Evolutionary conservation across 2,888 invertebrate species (phyloP).

Genomic region (Trichopoda pennipes): DNA sequence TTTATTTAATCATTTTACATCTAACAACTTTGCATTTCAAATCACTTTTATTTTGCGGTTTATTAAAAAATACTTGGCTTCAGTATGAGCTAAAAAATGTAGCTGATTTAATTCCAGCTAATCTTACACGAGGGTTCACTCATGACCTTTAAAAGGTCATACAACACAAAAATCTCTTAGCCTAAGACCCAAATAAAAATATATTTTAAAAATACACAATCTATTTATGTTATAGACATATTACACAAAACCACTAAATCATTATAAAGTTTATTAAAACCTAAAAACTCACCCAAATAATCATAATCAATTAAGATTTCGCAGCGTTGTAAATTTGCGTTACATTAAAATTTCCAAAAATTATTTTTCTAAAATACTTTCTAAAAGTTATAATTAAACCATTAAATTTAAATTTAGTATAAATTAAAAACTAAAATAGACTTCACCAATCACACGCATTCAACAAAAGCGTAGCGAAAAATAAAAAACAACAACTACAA

Average conservation of each 20-base stretch:
- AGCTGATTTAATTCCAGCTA: too few relatives aligned
- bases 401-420: conserved; percentile 33
- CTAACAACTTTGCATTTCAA: too few relatives aligned
- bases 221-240: neutral
- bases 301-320: neutral
- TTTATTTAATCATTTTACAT: too few relatives aligned
- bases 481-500: conserved; percentile 22
- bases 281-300: too few relatives aligned
- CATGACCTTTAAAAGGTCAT: too few relatives aligned
- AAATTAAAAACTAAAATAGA: conserved; percentile 8
- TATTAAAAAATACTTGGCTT: too few relatives aligned
- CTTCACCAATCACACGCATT: conserved; percentile 40
- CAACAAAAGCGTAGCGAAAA: conserved; percentile 1
- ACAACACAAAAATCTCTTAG: too few relatives aligned
- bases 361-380: conserved; percentile 8
- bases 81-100: too few relatives aligned
- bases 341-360: neutral
- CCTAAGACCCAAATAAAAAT: too few relatives aligned
- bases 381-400: conserved; percentile 25
- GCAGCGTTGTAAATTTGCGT: conserved; percentile 23
- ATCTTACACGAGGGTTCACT: too few relatives aligned
- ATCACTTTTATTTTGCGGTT: too few relatives aligned
- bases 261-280: neutral
- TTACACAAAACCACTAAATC: neutral
- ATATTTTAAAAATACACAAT: too few relatives aligned